Conservation (phyloP, 2,797 vertebrate genomes). For the Ispidina lecontei region DNA sequence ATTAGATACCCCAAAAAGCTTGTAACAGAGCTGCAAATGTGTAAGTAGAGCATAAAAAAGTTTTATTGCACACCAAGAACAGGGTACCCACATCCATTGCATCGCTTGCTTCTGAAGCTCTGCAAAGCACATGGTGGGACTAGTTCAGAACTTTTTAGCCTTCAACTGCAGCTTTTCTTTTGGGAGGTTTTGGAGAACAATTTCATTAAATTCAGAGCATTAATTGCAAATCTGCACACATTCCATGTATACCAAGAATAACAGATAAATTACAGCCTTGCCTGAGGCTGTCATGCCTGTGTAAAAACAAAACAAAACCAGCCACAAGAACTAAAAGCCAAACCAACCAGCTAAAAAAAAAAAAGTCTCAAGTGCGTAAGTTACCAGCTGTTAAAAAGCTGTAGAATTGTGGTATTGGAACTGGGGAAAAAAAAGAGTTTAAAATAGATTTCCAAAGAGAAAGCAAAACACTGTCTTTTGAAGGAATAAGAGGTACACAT, state of each 20-base stretch:
- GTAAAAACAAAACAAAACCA: background rate
- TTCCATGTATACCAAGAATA: background rate
- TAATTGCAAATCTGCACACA: background rate
- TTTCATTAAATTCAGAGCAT: background rate
- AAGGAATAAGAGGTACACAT: background rate
- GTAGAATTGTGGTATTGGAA: background rate
- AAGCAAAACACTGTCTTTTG: background rate
- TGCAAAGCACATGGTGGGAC: background rate
- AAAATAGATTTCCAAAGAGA: background rate
- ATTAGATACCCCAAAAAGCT: constrained; percentile 68
- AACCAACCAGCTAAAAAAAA: background rate
- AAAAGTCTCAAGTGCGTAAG: background rate
- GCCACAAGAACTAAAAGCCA: background rate
- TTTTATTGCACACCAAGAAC: constrained; percentile 59
- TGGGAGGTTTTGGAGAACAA: background rate
- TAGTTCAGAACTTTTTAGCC: background rate
- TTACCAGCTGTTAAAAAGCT: background rate
- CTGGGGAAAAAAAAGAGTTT: background rate
- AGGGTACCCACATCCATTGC: constrained; percentile 24
- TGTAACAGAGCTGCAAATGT: constrained; percentile 69
- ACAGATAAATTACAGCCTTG: background rate
- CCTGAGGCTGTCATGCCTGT: background rate
- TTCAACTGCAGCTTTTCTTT: background rate
- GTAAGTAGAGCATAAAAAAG: constrained; percentile 63
- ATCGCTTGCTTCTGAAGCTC: background rate